Base-by-base conservation (phyloP, 1,140 invertebrate genomes). In the Stenopsyche tienmushanensis region DNA sequence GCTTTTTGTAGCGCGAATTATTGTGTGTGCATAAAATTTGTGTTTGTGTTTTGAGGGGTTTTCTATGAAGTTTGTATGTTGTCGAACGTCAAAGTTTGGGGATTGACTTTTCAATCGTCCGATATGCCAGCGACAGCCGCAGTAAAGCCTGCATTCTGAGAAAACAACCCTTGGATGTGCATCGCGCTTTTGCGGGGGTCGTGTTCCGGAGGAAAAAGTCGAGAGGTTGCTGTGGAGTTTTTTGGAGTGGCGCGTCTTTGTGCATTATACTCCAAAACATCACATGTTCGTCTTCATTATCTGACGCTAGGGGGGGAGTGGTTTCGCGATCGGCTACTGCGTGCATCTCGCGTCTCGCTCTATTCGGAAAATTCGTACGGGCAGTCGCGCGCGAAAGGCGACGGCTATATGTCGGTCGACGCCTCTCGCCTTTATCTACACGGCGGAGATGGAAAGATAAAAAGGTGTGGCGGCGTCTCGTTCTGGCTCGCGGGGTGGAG, bases 371-470 rank as follows among this genome's bases (percentile, higher is more conserved):
- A 34, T 34, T 13, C 13, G 29, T 34, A 7, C 5, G 5, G 29
- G 13, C 29, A 20, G 2, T 24, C 18, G 63, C 0, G 76, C 58
- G 72, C 29, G 72, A 78, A 71, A n/a, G 0, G 75, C 70, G 77
- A 77, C 65, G 52, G 15, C 15, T 8, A 47, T 47, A 25, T 15
- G 55, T 25, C 29, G 13, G 44, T 47, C 8, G 44, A 47, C 44
- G 44, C 44, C 44, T 47, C 44, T 47, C 44, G 44, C 10, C 44
- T 15, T 47, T 47, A 47, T 47, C 44, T 47, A 47, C 5, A 5
- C 17, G 17, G 29, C 8, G 10, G 44, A 15, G 10, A 18, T 47
- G 7, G 44, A 13, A 5, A 47, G 44, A 47, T 18, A 47, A 69
- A 71, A 29, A 34, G 29, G 64, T 5, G 18, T 9, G 5, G 15